Percentiles rank a stretch among this genome's conserved stretches.
Conservation (phyloP, 2,113 vertebrate genomes). For the Craseonycteris thonglongyai region DNA sequence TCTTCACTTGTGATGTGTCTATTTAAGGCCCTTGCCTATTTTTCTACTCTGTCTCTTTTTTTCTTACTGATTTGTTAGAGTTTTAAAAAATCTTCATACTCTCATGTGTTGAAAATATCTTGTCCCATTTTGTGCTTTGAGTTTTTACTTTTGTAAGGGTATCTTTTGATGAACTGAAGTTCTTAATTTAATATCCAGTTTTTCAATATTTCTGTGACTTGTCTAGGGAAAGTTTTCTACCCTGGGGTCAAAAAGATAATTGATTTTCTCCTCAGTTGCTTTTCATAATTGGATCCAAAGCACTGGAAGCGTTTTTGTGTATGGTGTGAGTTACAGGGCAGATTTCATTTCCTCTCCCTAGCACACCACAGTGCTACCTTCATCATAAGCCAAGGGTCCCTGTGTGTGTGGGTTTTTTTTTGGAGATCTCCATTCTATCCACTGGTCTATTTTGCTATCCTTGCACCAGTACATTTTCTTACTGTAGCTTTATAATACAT, state of each 20-base stretch:
- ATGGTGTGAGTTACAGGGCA: not conserved
- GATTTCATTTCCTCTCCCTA: not conserved
- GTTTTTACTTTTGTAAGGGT: not conserved
- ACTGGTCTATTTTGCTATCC: not conserved
- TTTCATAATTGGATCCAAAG: not conserved
- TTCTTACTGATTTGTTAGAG: not conserved
- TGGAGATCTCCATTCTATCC: not conserved
- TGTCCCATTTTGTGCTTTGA: not conserved
- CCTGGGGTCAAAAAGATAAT: not conserved
- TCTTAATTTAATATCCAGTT: not conserved
- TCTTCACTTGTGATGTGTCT: not conserved
- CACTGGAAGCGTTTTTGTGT: not conserved
- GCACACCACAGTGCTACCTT: not conserved
- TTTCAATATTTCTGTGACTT: not conserved
- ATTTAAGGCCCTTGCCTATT: not conserved
- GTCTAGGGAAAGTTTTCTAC: not conserved
- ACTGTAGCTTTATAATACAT: not conserved
- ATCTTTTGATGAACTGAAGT: not conserved
- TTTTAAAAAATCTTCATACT: no score
- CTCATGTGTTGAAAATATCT: not conserved
- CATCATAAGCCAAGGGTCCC: not conserved
- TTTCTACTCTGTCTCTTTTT: not conserved
- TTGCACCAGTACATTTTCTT: not conserved
- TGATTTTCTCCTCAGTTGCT: not conserved
- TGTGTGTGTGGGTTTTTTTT: not conserved